Evolutionary conservation across 1,140 invertebrate species (phyloP).

Genomic region (Potamilus streckersoni): DNA sequence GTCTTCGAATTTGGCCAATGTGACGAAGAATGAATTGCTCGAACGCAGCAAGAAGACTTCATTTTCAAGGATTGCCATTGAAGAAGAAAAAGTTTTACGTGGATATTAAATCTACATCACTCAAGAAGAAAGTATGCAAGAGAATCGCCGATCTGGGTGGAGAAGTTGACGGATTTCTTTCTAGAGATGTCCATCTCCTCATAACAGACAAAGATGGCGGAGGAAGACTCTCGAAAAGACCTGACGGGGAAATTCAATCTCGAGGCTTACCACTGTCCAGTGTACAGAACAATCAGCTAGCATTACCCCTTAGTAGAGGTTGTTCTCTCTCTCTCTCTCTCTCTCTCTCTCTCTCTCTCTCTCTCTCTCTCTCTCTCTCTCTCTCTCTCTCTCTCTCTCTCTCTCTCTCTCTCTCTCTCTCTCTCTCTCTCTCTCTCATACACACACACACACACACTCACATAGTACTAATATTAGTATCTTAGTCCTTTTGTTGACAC

Average conservation of each 20-base stretch:
- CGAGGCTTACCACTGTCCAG: too few species aligned
- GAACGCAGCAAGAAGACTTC: constrained; percentile 26
- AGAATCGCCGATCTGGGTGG: constrained; percentile 40
- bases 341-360: too few species aligned
- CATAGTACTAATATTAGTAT: too few species aligned
- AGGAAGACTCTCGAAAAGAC: not conserved
- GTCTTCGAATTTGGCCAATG: too few species aligned
- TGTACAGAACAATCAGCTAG: not conserved
- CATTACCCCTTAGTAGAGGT: constrained; percentile 39
- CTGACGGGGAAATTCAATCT: not conserved
- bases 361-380: too few species aligned
- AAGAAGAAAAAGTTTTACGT: constrained; percentile 40
- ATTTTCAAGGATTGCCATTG: constrained; percentile 35
- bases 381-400: too few species aligned
- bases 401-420: too few species aligned
- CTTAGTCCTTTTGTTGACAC: too few species aligned
- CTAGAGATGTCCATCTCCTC: constrained; percentile 42
- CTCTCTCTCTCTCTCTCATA: too few species aligned
- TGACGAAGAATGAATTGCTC: too few species aligned
- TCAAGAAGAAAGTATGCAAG: constrained; percentile 29
- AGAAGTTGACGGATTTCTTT: constrained; percentile 44
- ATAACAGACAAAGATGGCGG: constrained; percentile 40
- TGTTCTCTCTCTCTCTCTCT: not conserved
- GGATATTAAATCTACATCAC: constrained; percentile 37
- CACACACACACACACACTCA: too few species aligned